These are phyloP conservation scores for Megalopta genalis DNA, from an alignment of 1,140 invertebrate species.

Conservation along the genomic window DNA sequence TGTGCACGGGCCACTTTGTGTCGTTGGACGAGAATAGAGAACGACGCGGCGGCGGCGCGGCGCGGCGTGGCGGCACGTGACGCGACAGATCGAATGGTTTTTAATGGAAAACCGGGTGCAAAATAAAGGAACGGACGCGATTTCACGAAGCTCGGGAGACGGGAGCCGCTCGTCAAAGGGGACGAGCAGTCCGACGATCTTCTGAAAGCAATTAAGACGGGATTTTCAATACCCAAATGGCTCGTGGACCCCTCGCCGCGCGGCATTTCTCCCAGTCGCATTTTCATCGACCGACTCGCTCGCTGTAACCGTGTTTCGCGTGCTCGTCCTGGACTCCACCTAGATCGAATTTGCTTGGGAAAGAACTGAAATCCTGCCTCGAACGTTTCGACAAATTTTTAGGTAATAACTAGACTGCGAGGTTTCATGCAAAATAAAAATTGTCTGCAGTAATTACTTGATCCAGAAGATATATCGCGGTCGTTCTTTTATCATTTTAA, in stretches of 20 bases:
- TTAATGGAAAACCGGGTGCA: constrained; percentile 15
- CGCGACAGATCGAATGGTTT: constrained; percentile 9
- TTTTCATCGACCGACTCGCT: background rate
- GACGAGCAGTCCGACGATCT: background rate
- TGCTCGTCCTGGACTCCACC: background rate
- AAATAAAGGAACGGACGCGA: constrained; percentile 11
- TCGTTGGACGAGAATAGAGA: background rate
- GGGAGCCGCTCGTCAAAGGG: background rate
- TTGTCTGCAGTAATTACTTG: too few species aligned
- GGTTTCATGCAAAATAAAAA: too few species aligned
- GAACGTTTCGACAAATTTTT: too few species aligned
- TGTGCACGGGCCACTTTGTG: background rate
- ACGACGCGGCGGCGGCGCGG: too few species aligned
- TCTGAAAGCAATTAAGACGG: constrained; percentile 3
- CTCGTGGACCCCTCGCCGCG: background rate
- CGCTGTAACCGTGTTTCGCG: background rate
- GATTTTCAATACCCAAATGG: constrained; percentile 1
- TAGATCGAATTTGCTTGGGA: too few species aligned
- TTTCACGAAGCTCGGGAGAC: background rate
- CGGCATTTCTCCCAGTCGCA: background rate
- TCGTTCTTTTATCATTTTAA: too few species aligned
- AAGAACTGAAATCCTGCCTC: background rate
- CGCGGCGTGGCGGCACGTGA: background rate
- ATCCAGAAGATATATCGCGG: too few species aligned
- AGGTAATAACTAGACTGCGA: too few species aligned